Base-by-base conservation (phyloP, 2,888 invertebrate genomes). In the Drosophila multiciliata region DNA sequence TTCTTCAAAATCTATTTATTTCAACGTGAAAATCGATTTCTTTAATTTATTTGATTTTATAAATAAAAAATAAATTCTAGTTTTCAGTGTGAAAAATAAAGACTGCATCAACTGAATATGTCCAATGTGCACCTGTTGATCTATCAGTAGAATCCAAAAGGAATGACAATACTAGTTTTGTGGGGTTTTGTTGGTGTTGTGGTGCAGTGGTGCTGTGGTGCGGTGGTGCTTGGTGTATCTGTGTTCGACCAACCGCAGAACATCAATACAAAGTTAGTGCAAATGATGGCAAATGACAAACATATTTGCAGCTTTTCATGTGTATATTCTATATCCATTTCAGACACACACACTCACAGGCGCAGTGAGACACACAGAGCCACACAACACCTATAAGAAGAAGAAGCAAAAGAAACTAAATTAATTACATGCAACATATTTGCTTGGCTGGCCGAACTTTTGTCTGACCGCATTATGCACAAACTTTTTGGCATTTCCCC, bases 341-440 rank as follows among this genome's bases (percentile, higher is more conserved):
- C 36, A 45, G 17, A 45, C 36, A 45, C 17, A 23, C 45, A 8
- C 57, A 33, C 20, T 15, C 15, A 42, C 8, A 38, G 17, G 4
- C 45, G 26, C 42, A 11, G 35, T 48, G 26, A 38, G 20, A 67
- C n/a, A 35, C 32, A 23, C 15, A 23, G 11, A 45, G 61, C 52
- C 23, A 23, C 33, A 8, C 62, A 58, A 57, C 36, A 17, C 29
- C 29, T 40, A 9, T n/a, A 35, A 35, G 29, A 29, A 45, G 12
- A 23, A 48, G 45, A 9, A 49, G 69, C 53, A 65, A 66, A 50
- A 66, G 57, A 69, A 80, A 80, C 75, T 81, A 69, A 80, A 80
- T 80, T 80, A 80, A 80, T 80, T 80, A 81, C 67, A 78, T 68
- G 75, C 65, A 78, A 60, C 74, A 66, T 49, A 60, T 70, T 71